phyloP scores from a whole-genome alignment of 92 coral and sea anemone species.

The Virgularia gustaviana region DNA sequence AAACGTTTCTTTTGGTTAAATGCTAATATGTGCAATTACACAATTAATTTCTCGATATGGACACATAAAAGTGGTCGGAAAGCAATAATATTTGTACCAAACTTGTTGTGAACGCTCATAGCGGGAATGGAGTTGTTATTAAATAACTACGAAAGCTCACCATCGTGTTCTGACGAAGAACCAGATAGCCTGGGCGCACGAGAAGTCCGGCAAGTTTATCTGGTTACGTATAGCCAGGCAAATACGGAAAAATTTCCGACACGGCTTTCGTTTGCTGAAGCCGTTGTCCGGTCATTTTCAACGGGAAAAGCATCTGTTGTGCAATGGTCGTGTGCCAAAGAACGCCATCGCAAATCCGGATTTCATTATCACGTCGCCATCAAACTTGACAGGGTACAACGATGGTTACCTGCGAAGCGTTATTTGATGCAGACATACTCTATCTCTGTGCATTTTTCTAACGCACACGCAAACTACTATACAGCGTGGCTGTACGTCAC shows the following conservation, averaged over 20 bases:
- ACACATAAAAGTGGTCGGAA: background rate
- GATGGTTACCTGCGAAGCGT: slow-evolving; percentile 36
- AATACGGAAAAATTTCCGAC: slow-evolving; percentile 29
- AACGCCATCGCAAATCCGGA: no score
- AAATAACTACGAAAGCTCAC: background rate
- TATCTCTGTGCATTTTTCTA: slow-evolving; percentile 40
- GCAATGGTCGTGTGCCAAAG: slow-evolving; percentile 40
- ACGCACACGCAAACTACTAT: slow-evolving; percentile 28
- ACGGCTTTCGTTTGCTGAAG: slow-evolving; percentile 33
- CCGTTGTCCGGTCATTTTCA: slow-evolving; percentile 37
- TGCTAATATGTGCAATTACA: no score
- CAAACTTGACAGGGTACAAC: slow-evolving; percentile 23
- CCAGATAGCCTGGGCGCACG: slow-evolving; percentile 19
- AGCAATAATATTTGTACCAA: no score
- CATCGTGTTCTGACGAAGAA: background rate
- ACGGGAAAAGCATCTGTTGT: background rate
- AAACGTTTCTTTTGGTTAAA: no score
- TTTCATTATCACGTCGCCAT: slow-evolving; percentile 22
- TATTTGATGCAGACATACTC: slow-evolving; percentile 8
- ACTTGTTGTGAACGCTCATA: no score
- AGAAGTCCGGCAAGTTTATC: slow-evolving; percentile 33
- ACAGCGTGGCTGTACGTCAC: slow-evolving; percentile 47
- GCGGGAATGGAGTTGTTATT: background rate
- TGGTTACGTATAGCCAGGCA: slow-evolving; percentile 42
- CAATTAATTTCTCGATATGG: background rate